Base-by-base conservation (phyloP, 2,113 vertebrate species). In the Pituophis catenifer region DNA sequence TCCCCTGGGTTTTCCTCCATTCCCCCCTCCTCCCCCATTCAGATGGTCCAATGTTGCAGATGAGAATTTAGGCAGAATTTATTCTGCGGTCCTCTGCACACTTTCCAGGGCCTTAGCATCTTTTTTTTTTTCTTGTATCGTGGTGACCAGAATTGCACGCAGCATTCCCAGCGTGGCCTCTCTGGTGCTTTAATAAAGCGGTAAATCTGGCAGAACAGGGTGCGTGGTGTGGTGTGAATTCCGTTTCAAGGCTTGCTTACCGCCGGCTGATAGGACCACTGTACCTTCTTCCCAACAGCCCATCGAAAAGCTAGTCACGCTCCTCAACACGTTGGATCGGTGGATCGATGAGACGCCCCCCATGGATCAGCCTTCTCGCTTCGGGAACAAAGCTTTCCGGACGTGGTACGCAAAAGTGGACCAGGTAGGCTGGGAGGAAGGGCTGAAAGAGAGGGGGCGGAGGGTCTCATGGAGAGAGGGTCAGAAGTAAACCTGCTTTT, bases 281-380 rank as follows among this genome's bases (percentile, higher is more conserved):
- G 13, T 88, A 23, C 17, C 88, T 92, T 93, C 70, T 94, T 94
- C 59, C 92, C 59, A 52, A 24, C 75, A 99, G 99, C 98, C 98
- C 8, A 98, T 99, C 90, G 98, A 99, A 96, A 99, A 99, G 92
- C 96, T 99, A 95, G 94, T 99, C 2, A 95, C 96, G 62, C 97
- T 99, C 93, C 97, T 99, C 93, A 98, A 97, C 91, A 99, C 98
- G 0, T 97, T 99, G n/a, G 99, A 99, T 97, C 97, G 95, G 88
- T 99, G 99, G 99, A 99, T 99, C 0, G 98, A 99, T 48, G 99
- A 99, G 97, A 99, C 98, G 0, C 99, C 99, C 0, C 99, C 99
- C 0, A 97, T 99, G 55, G 99, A 99, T 97, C 99, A 99, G 95
- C 99, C 99, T 0, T 99, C 99, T 29, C 98, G 99, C n/a, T 99